These are phyloP conservation scores for Dexiosoma caninum DNA, from an alignment of 2,888 invertebrate species.

Conservation along the genomic window DNA sequence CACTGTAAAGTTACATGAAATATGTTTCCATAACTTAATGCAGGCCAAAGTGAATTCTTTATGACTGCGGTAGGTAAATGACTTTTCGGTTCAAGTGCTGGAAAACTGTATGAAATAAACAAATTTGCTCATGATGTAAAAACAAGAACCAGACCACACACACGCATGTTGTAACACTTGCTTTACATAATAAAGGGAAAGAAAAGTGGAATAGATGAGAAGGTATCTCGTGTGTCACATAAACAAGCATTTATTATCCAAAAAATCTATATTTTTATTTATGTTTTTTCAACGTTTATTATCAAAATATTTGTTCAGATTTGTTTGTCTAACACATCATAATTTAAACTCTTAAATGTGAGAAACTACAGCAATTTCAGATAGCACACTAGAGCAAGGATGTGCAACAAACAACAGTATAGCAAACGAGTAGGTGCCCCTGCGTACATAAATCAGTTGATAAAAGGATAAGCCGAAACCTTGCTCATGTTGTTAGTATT, in stretches of 20 bases:
- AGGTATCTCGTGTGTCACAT: constrained; percentile 57
- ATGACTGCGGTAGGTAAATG: constrained; percentile 57
- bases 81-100: constrained; percentile 43
- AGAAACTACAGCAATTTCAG: background rate
- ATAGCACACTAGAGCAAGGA: constrained; percentile 35
- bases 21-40: constrained; percentile 16
- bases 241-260: constrained; percentile 7
- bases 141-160: constrained; percentile 50
- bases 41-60: background rate
- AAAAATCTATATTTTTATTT: constrained; percentile 38
- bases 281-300: background rate
- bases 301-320: constrained; percentile 30
- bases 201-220: background rate
- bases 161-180: background rate
- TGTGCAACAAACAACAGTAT: constrained; percentile 8
- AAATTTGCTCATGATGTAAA: constrained; percentile 14
- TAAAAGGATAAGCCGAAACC: background rate
- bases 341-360: constrained; percentile 52
- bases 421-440: background rate
- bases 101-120: constrained; percentile 45
- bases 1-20: constrained; percentile 26
- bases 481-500: too few species aligned
- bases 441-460: background rate
- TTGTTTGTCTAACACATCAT: constrained; percentile 54
- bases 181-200: background rate